Evolutionary conservation across 2,113 vertebrate genomes (phyloP), one percentile per base, ranked within the genome.

Genomic region (Uropsilus gracilis): DNA sequence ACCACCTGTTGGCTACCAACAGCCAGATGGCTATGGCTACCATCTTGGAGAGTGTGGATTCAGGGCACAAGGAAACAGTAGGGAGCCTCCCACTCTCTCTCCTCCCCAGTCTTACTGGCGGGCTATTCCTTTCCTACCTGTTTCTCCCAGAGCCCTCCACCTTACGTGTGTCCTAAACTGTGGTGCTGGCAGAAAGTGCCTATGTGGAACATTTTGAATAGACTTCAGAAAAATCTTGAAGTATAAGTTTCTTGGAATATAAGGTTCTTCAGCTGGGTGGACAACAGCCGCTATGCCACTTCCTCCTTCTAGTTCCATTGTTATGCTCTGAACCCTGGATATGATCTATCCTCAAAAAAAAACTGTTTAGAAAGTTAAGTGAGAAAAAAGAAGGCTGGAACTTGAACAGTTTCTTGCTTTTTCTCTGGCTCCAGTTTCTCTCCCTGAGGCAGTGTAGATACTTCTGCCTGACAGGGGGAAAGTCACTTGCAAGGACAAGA

Each of bases 401-500:
- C 30, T 71, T 2, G 24, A 83, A 37, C 26, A 55, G 30, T 91
- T 77, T 82, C 92, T 48, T n/a, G n/a, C 32, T 63, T 88, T 71
- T 69, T 78, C 24, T 92, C 57, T 59, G 50, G 50, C 76, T 90
- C 20, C 13, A 4, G 0, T 53, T 80, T 94, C 83, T 53, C 80
- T 90, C 75, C 76, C 91, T 39, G 42, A 86, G 90, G 94, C n/a
- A 3, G 44, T 30, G 10, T 17, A 48, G 63, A 76, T 2, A 12
- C 46, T 53, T 91, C 73, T 83, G 57, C 64, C 63, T 24, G 46
- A 78, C 8, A 61, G 39, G 20, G 13, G 9, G 34, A 59, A 76
- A 94, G 86, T 68, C 84, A 37, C 34, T 69, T n/a, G 42, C 71
- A 91, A 96, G 78, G 83, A 77, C 46, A 72, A 89, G 80, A 86